A percentile compares a stretch with the other conserved stretches of the same genome.
Conservation (phyloP, 2,888 invertebrate species). For the Sarcophaga caerulescens region DNA sequence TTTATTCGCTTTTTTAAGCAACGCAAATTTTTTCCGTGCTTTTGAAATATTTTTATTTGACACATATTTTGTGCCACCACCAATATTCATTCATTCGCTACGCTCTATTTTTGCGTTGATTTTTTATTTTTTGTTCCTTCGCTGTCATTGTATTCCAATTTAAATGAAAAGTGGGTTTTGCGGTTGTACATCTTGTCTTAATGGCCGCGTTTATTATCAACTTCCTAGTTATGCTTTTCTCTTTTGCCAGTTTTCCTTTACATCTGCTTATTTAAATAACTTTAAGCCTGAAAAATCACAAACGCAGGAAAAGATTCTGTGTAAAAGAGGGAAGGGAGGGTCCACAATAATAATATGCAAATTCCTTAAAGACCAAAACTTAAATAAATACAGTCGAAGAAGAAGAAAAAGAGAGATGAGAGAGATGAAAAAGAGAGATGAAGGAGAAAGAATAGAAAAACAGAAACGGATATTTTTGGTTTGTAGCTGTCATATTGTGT, state of each 20-base stretch:
- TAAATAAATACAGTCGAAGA: background rate
- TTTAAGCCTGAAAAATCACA: slow-evolving; percentile 16
- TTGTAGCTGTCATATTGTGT: slow-evolving; percentile 52
- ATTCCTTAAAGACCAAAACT: slow-evolving; percentile 34
- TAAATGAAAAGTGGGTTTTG: slow-evolving; percentile 59
- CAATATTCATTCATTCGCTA: background rate
- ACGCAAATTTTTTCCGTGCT: no score
- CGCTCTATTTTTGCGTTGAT: background rate
- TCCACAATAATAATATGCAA: slow-evolving; percentile 8
- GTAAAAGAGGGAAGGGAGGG: background rate
- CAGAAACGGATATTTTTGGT: slow-evolving; percentile 45
- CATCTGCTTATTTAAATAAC: slow-evolving; percentile 21
- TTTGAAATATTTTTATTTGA: no score
- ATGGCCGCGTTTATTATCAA: slow-evolving; percentile 61
- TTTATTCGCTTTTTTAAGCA: no score
- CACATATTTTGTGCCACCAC: no score
- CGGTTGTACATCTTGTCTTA: slow-evolving; percentile 57
- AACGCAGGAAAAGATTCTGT: slow-evolving; percentile 2
- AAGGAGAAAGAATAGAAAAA: background rate
- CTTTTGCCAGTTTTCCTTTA: background rate
- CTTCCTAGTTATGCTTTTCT: slow-evolving; percentile 43
- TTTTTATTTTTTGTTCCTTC: slow-evolving; percentile 1
- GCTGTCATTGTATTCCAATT: slow-evolving; percentile 35
- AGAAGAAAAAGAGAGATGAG: background rate
- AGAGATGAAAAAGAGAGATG: background rate